These are phyloP conservation scores for Pararge aegeria DNA, from an alignment of 1,140 invertebrate species.

Conservation along the genomic window DNA sequence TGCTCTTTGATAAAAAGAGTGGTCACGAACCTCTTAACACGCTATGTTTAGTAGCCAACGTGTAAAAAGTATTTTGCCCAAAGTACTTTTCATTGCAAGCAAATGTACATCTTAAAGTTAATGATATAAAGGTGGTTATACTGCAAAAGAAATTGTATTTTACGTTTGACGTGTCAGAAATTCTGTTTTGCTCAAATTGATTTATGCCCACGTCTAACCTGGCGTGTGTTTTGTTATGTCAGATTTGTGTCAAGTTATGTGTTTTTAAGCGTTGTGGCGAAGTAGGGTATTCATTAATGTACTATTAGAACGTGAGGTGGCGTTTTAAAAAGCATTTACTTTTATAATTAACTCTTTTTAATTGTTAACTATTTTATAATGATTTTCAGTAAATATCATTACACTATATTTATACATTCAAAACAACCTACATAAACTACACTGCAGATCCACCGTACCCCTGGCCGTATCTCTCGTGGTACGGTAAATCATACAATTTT, in stretches of 20 bases:
- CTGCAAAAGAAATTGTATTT: neutral
- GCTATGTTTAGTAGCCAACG: slow-evolving; percentile 5
- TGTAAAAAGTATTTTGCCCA: slow-evolving; percentile 5
- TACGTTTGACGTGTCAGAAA: neutral
- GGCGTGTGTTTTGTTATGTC: slow-evolving; percentile 17
- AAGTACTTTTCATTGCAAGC: neutral
- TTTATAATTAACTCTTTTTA: too few relatives aligned
- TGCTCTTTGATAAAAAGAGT: slow-evolving; percentile 5
- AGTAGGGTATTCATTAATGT: slow-evolving; percentile 5
- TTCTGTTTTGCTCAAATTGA: slow-evolving; percentile 17
- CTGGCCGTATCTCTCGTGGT: too few relatives aligned
- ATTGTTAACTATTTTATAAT: too few relatives aligned
- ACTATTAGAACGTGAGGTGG: neutral
- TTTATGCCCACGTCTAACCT: slow-evolving; percentile 19
- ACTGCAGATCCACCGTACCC: too few relatives aligned
- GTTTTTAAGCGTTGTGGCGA: slow-evolving; percentile 3
- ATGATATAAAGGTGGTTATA: neutral
- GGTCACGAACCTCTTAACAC: slow-evolving; percentile 6
- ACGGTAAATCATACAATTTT: too few relatives aligned
- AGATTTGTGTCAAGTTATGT: slow-evolving; percentile 8
- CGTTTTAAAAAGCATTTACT: slow-evolving; percentile 5
- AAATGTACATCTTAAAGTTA: neutral
- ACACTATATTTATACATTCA: too few relatives aligned
- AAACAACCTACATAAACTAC: too few relatives aligned
- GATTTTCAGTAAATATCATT: too few relatives aligned